Evolutionary conservation across 2,888 invertebrate species (phyloP), one percentile per base, ranked within the genome.

Genomic region (Hydrotaea cyrtoneurina): DNA sequence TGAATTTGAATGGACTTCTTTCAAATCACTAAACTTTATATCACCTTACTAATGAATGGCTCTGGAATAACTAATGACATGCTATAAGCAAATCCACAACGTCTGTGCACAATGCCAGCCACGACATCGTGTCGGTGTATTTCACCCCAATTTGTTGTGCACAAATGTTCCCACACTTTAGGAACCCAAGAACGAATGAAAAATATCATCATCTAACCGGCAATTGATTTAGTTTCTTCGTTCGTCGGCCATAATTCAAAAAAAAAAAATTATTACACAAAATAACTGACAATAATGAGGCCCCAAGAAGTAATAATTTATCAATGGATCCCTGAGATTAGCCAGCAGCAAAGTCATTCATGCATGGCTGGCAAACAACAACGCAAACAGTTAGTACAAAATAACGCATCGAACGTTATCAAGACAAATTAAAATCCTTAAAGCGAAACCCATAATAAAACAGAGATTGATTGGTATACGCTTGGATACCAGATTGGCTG

Each of bases 361-460:
- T 72, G 75, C 75, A 80, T 50, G 13, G 62, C 17, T 62, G 75
- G 62, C 66, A 36, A n/a, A n/a, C 31, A 43, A n/a, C 21, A 57
- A 3, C 39, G n/a, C 15, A 55, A 69, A 69, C 43, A 69, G 23
- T 69, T 69, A 69, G 43, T 66, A 39, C 50, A 53, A 66, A 80
- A 77, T 50, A 82, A 74, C 77, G 77, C 82, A 80, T 62, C 80
- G 73, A 80, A 74, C 77, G 62, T 82, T 82, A 85, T 82, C 82
- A 80, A n/a, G 73, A 62, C 79, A 80, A 80, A 82, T 80, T 85
- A 82, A 77, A 73, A 85, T 59, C 69, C 76, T 80, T 73, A 62
- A 26, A 82, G 55, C 72, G 17, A 39, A 75, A 73, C 62, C 85
- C 77, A 74, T 74, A 80, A 77, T 85, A 82, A 79, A 53, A 69